phyloP scores from a whole-genome alignment of 2,113 vertebrate species.

The Rhineura floridana region DNA sequence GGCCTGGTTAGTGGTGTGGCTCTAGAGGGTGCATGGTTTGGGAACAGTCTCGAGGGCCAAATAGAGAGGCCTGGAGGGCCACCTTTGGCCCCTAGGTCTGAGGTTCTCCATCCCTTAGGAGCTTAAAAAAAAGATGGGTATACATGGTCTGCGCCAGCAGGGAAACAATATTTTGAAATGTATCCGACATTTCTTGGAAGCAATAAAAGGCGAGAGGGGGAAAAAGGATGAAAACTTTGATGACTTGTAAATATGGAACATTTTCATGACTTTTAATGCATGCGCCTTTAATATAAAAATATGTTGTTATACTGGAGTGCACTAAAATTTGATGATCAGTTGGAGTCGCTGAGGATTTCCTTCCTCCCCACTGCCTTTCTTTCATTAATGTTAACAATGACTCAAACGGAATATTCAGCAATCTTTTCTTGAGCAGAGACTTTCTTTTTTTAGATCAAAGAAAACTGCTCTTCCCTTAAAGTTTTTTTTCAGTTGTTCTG shows the following conservation, averaged over 20 bases:
- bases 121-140: neutral
- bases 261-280: conserved; percentile 7
- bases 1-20: no score
- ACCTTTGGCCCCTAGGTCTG: no score
- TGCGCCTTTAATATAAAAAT: conserved; percentile 15
- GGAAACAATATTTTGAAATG: neutral
- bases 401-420: conserved; percentile 3
- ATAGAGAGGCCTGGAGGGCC: no score
- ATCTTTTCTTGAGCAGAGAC: neutral
- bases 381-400: neutral
- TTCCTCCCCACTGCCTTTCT: neutral
- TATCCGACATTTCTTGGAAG: neutral
- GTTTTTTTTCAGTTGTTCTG: neutral
- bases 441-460: neutral
- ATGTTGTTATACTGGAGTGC: neutral
- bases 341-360: neutral
- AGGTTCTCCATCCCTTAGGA: neutral
- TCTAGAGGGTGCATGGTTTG: no score
- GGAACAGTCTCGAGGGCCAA: no score
- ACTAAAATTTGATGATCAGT: conserved; percentile 12
- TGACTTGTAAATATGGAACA: conserved; percentile 8
- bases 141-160: neutral
- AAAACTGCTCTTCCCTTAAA: conserved; percentile 8
- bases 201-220: neutral
- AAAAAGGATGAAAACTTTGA: neutral